phyloP scores from a whole-genome alignment of 1,140 invertebrate genomes.

The Drosophila ogumai region DNA sequence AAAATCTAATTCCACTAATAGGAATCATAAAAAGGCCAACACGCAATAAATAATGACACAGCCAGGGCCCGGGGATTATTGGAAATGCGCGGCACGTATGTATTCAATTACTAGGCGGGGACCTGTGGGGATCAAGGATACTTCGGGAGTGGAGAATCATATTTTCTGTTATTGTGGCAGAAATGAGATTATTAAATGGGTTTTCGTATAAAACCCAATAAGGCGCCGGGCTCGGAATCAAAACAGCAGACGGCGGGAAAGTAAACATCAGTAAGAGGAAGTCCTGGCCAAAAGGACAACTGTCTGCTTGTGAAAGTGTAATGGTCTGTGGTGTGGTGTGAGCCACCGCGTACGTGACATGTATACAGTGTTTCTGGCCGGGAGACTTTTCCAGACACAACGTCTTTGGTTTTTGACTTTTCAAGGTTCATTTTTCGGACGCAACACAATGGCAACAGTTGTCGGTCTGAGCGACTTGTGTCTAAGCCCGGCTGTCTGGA shows the following conservation, averaged over 20 bases:
- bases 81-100: constrained; percentile 72
- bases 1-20: constrained; percentile 82
- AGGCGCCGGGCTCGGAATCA: constrained; percentile 53
- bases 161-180: constrained; percentile 84
- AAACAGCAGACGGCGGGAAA: constrained; percentile 64
- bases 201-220: constrained; percentile 79
- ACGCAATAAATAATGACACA: constrained; percentile 78
- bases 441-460: constrained; percentile 66
- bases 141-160: constrained; percentile 46
- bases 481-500: constrained; percentile 57
- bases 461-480: constrained; percentile 25
- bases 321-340: constrained; percentile 39
- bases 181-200: constrained; percentile 84
- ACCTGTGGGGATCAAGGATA: constrained; percentile 26
- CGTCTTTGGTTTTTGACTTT: constrained; percentile 59
- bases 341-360: constrained; percentile 67
- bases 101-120: constrained; percentile 83
- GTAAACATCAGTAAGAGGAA: constrained; percentile 46
- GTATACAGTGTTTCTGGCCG: constrained; percentile 62
- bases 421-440: constrained; percentile 72
- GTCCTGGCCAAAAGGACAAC: constrained; percentile 44
- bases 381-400: no score
- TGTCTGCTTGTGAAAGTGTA: constrained; percentile 64
- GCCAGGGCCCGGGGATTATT: constrained; percentile 27
- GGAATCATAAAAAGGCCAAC: constrained; percentile 82